These are phyloP conservation scores for Emydura subglobosa DNA, from an alignment of 2,113 vertebrate genomes.

Conservation along the genomic window DNA sequence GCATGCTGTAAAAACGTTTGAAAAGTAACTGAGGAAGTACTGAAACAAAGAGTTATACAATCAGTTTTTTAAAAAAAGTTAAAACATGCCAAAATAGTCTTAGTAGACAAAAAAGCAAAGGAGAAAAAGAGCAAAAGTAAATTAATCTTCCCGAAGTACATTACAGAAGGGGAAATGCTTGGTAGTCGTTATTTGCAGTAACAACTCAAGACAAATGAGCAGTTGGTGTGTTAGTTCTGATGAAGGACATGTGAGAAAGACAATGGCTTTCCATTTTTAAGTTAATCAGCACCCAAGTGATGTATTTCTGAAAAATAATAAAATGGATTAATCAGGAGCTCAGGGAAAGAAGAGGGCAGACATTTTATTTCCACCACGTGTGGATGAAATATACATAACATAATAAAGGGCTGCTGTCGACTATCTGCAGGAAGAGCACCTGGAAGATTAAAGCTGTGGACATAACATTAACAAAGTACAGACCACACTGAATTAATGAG, in stretches of 20 bases:
- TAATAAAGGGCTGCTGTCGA: slow-evolving; percentile 85
- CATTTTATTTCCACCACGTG: slow-evolving; percentile 81
- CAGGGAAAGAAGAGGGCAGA: slow-evolving; percentile 80
- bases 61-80: slow-evolving; percentile 51
- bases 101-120: slow-evolving; percentile 82
- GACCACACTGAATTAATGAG: slow-evolving; percentile 95
- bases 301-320: slow-evolving; percentile 92
- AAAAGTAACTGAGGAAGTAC: slow-evolving; percentile 7
- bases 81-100: slow-evolving; percentile 79
- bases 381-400: slow-evolving; percentile 90
- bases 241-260: slow-evolving; percentile 87
- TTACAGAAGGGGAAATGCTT: slow-evolving; percentile 83
- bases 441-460: slow-evolving; percentile 92
- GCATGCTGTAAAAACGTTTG: background rate
- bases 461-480: slow-evolving; percentile 91
- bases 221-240: slow-evolving; percentile 81
- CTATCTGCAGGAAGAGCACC: slow-evolving; percentile 84
- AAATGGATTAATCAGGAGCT: slow-evolving; percentile 91
- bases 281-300: slow-evolving; percentile 92
- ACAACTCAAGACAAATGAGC: slow-evolving; percentile 92
- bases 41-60: background rate
- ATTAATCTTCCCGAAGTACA: slow-evolving; percentile 90
- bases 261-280: slow-evolving; percentile 91
- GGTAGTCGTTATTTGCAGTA: slow-evolving; percentile 88
- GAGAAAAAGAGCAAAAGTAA: slow-evolving; percentile 77